A percentile compares a stretch with the other conserved stretches of the same genome.
Evolutionary conservation across 2,888 invertebrate species (phyloP).

Genomic region (Aphrophora alni): DNA sequence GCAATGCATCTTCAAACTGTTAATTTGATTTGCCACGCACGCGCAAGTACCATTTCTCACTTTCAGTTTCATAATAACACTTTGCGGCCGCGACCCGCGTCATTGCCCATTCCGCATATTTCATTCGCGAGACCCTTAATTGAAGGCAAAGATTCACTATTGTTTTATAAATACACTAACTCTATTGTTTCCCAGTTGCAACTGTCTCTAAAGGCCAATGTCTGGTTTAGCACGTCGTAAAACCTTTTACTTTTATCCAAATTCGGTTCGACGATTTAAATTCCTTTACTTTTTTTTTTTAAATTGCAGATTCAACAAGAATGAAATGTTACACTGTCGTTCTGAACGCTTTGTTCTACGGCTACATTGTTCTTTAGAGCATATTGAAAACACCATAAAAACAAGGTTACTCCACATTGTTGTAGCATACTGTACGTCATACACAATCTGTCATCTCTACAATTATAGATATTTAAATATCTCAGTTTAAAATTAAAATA

Average conservation of each 20-base stretch:
- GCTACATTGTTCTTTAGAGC: background rate
- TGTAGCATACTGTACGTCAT: too few species aligned
- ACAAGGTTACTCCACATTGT: too few species aligned
- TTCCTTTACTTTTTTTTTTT: background rate
- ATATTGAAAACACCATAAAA: too few species aligned
- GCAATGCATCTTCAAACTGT: conserved; percentile 31
- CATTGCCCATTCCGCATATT: background rate
- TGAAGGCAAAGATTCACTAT: background rate
- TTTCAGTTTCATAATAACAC: conserved; percentile 31
- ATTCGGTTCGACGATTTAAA: background rate
- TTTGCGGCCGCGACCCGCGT: background rate
- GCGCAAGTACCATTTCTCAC: conserved; percentile 33
- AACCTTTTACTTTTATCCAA: background rate
- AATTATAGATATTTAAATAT: too few species aligned
- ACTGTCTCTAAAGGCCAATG: background rate
- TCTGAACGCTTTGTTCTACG: background rate
- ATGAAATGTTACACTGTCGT: background rate
- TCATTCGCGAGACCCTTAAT: background rate
- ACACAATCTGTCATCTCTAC: too few species aligned
- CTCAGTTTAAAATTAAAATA: too few species aligned
- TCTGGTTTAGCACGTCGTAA: background rate
- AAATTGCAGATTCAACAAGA: background rate
- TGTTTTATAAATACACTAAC: background rate
- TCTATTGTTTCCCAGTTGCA: background rate
- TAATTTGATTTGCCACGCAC: conserved; percentile 36